A percentile compares a stretch with the other conserved stretches of the same genome.
Conservation (phyloP, 2,797 vertebrate species). For the Chiloscyllium punctatum region DNA sequence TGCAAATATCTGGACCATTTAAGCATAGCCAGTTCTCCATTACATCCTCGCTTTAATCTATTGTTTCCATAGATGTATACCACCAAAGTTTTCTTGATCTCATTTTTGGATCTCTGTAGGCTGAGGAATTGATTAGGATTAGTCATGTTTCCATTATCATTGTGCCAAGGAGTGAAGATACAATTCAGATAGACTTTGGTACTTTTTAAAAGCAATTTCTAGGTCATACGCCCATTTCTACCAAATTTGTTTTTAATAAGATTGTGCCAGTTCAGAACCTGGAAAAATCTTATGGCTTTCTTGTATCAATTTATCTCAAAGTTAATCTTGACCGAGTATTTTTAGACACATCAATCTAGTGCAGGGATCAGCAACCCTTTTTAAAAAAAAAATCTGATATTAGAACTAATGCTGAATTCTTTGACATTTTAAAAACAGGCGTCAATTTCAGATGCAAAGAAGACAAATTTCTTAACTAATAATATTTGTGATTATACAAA, state of each 20-base stretch:
- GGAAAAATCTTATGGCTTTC: not conserved
- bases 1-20: too few relatives aligned
- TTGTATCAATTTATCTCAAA: not conserved
- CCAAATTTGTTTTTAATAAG: not conserved
- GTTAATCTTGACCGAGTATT: not conserved
- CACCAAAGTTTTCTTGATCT: not conserved
- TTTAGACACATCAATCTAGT: not conserved
- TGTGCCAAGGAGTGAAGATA: not conserved
- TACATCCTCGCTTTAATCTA: not conserved
- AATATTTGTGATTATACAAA: not conserved
- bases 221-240: not conserved
- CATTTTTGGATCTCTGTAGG: not conserved
- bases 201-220: not conserved
- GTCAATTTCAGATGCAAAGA: too few relatives aligned
- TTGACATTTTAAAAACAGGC: not conserved
- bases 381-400: too few relatives aligned
- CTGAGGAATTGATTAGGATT: not conserved
- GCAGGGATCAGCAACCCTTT: not conserved
- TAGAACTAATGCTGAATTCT: too few relatives aligned
- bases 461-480: not conserved
- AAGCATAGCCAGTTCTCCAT: too few relatives aligned
- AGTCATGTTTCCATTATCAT: not conserved
- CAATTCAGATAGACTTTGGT: not conserved
- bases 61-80: not conserved
- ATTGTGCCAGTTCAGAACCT: not conserved